Conservation (phyloP, 2,113 vertebrate genomes). For the Crypturellus undulatus region DNA sequence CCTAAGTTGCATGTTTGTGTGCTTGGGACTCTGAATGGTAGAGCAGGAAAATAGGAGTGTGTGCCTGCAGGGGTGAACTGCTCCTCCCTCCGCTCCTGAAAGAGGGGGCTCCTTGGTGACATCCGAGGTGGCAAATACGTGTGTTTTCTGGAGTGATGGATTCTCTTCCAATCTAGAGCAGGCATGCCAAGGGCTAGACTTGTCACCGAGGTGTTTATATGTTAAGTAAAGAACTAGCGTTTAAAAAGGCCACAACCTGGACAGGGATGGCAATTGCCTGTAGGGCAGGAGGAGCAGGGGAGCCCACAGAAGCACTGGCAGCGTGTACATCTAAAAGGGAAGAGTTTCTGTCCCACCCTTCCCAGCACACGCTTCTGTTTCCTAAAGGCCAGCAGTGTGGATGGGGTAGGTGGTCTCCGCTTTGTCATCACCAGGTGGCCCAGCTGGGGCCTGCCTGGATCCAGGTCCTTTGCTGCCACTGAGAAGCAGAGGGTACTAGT, state of each 20-base stretch:
- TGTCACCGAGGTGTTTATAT: background rate
- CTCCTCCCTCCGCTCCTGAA: background rate
- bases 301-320: background rate
- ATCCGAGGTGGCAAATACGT: background rate
- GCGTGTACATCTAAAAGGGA: background rate
- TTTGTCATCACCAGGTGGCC: background rate
- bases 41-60: background rate
- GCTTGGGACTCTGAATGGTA: background rate
- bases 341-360: background rate
- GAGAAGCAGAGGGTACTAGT: background rate
- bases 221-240: background rate
- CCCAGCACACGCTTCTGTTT: background rate
- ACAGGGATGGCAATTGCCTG: background rate
- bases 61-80: background rate
- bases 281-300: background rate
- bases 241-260: background rate
- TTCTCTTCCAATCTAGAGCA: background rate
- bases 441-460: background rate
- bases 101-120: background rate
- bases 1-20: background rate
- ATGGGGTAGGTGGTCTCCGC: background rate
- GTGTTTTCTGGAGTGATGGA: background rate
- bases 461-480: background rate
- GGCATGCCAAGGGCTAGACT: background rate
- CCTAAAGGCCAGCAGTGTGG: background rate